phyloP scores from a whole-genome alignment of 2,888 invertebrate species.

The Sinohyriopsis cumingii region DNA sequence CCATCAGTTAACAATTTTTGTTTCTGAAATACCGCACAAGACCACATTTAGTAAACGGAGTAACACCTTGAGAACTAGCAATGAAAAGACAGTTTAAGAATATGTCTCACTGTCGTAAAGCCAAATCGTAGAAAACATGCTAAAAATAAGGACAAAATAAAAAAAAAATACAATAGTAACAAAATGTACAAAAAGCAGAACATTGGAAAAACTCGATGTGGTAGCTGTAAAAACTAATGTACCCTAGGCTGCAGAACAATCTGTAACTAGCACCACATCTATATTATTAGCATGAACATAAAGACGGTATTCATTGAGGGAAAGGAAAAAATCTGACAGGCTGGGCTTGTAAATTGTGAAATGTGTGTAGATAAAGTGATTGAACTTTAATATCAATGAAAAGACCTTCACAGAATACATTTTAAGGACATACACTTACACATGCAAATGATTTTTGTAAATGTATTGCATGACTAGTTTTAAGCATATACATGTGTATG shows the following conservation, averaged over 20 bases:
- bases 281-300: too few species aligned
- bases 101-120: conserved; percentile 8
- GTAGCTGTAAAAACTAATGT: conserved; percentile 8
- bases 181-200: background rate
- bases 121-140: background rate
- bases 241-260: background rate
- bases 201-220: conserved; percentile 5
- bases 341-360: too few species aligned
- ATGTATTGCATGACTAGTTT: too few species aligned
- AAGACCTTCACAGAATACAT: too few species aligned
- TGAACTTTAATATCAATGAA: too few species aligned
- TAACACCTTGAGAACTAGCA: conserved; percentile 17
- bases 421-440: too few species aligned
- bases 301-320: too few species aligned
- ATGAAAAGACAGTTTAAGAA: conserved; percentile 17
- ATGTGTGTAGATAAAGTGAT: too few species aligned
- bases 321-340: too few species aligned
- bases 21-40: conserved; percentile 16
- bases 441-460: too few species aligned
- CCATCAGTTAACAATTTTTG: conserved; percentile 13
- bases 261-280: too few species aligned
- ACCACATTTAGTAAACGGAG: conserved; percentile 16
- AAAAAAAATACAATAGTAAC: conserved; percentile 5
- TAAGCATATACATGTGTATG: too few species aligned
- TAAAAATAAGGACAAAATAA: conserved; percentile 10